Conservation (phyloP, 2,113 vertebrate genomes). For the Sylvietta virens region DNA sequence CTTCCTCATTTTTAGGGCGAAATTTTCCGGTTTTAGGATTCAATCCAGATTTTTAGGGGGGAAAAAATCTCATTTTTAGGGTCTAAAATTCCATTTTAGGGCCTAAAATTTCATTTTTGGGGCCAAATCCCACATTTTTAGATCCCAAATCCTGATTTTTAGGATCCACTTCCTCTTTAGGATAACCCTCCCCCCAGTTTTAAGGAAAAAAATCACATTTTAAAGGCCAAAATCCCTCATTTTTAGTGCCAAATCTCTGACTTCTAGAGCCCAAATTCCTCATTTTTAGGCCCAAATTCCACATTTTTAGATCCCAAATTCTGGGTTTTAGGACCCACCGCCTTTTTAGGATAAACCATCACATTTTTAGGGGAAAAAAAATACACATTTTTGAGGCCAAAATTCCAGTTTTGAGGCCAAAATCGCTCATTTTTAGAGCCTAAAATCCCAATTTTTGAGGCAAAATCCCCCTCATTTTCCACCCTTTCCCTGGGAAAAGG, state of each 20-base stretch:
- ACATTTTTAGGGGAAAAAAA: not conserved
- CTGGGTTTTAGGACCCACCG: not conserved
- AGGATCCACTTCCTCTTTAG: not conserved
- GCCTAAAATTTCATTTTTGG: not conserved
- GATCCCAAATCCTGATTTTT: not conserved
- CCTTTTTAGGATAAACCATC: not conserved
- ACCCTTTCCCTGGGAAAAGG: not conserved
- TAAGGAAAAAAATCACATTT: not conserved
- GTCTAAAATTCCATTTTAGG: not conserved
- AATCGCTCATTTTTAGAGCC: not conserved
- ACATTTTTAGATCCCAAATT: not conserved
- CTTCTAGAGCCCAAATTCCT: not conserved
- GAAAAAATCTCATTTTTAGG: not conserved
- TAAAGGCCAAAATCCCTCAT: not conserved
- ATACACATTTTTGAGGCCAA: no score
- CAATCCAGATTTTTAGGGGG: not conserved
- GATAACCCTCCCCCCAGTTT: not conserved
- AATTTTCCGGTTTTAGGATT: not conserved
- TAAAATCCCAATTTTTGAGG: not conserved
- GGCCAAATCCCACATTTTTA: not conserved
- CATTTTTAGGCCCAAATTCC: not conserved
- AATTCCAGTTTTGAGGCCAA: not conserved
- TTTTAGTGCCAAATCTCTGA: not conserved
- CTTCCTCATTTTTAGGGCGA: not conserved
- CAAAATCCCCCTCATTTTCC: not conserved